Base-by-base conservation (phyloP, 2,888 invertebrate genomes). In the Pheosia gnoma region DNA sequence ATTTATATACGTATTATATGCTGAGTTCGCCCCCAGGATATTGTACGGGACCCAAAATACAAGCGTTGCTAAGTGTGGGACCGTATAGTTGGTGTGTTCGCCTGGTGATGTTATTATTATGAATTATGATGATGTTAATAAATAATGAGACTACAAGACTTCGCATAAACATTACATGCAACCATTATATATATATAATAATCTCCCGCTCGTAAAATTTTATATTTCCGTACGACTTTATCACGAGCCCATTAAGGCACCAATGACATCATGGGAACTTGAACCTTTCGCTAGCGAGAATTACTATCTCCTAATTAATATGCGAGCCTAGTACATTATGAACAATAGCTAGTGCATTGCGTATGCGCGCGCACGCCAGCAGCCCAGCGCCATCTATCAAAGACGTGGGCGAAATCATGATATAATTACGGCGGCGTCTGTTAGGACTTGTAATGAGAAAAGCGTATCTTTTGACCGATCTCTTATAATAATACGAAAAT, bases 241-340 rank as follows among this genome's bases (percentile, higher is more conserved):
- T 47, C 5, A 47, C 9, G 41, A 41, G 8, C 41, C 8, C 41
- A 41, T 47, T 11, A 47, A 47, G n/a, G 11, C n/a, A n/a, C 79
- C 84, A 80, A 75, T 84, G 81, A 82, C 79, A 74, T 80, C 83
- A 87, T 81, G 80, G 75, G 83, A 83, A 83, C 79, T 60, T 41
- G 68, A 47, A 54, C 77, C 79, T 79, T 79, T 78, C 75, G 73
- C 79, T 76, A 68, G 74, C 74, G 68, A 68, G 84, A 85, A 70
- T 60, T 58, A 70, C 77, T 75, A 84, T 87, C 86, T 75, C 85
- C 71, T 77, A 65, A 85, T 87, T 84, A 84, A 82, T 77, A 88
- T 87, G 79, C 85, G 61, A 57, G 63, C 64, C 71, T 78, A 67
- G 82, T 80, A 59, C 58, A 36, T 43, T 71, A 73, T 65, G 68